Evolutionary conservation across 2,888 invertebrate genomes (phyloP).

Genomic region (Chrysina gloriosa): DNA sequence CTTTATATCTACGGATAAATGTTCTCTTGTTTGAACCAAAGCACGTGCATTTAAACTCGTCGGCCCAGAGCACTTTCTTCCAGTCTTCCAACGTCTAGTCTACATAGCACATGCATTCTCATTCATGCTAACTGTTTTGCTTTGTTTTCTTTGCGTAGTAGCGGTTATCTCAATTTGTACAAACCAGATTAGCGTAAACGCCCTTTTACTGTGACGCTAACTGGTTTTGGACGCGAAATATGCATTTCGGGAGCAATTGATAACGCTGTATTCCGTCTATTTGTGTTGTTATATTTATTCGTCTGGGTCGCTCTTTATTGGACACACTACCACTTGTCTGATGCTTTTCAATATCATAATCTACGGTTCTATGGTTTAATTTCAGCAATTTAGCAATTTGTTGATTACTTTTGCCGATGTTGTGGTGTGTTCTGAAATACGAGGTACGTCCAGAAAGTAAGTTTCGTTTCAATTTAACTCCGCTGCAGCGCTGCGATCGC

Average conservation of each 20-base stretch:
- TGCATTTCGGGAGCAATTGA: background rate
- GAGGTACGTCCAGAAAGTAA: too few species aligned
- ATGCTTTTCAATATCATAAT: background rate
- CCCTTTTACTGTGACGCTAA: background rate
- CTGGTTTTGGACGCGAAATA: background rate
- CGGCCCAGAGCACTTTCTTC: background rate
- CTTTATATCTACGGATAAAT: background rate
- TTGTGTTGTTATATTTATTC: background rate
- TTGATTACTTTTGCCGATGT: background rate
- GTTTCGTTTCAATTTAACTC: too few species aligned
- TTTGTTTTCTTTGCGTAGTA: background rate
- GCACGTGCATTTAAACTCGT: background rate
- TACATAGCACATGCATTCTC: too few species aligned
- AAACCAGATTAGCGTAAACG: background rate
- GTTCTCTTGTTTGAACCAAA: background rate
- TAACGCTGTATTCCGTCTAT: background rate
- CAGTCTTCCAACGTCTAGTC: background rate
- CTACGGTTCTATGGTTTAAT: background rate
- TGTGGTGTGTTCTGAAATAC: too few species aligned
- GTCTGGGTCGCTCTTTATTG: background rate
- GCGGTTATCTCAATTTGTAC: background rate
- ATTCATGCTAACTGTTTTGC: too few species aligned
- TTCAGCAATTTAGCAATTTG: background rate
- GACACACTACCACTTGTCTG: background rate
- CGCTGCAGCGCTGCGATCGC: too few species aligned